Evolutionary conservation across 2,888 invertebrate species (phyloP).

Genomic region (Plemyria rubiginata): DNA sequence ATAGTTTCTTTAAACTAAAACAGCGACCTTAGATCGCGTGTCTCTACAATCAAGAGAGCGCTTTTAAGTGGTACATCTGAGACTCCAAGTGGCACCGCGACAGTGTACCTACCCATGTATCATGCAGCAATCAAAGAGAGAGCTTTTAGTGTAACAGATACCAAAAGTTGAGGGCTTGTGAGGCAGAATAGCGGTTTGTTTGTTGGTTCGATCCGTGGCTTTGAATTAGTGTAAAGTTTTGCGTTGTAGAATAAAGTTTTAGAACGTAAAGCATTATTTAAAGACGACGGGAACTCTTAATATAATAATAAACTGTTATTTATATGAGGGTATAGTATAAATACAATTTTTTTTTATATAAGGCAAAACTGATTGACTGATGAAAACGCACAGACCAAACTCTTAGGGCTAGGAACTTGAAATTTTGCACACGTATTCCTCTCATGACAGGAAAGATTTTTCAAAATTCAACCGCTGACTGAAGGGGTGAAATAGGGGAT

Average conservation of each 20-base stretch:
- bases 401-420: too few relatives aligned
- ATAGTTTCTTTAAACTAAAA: neutral
- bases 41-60: conserved; percentile 10
- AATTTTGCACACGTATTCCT: too few relatives aligned
- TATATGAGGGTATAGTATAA: too few relatives aligned
- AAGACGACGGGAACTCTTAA: too few relatives aligned
- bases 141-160: conserved; percentile 61
- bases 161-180: conserved; percentile 57
- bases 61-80: conserved; percentile 28
- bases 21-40: conserved; percentile 13
- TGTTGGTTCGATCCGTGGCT: conserved; percentile 33
- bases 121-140: conserved; percentile 70
- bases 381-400: too few relatives aligned
- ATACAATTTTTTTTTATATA: too few relatives aligned
- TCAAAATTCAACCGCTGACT: too few relatives aligned
- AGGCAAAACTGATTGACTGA: too few relatives aligned
- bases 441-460: too few relatives aligned
- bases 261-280: too few relatives aligned
- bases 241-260: neutral
- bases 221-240: conserved; percentile 10
- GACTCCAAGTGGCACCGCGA: conserved; percentile 36
- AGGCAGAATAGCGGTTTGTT: conserved; percentile 35
- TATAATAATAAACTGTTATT: too few relatives aligned
- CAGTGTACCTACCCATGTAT: conserved; percentile 42
- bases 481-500: too few relatives aligned